Percentiles rank a stretch among this genome's conserved stretches.
These are phyloP conservation scores for Lasioglossum vierecki DNA, from an alignment of 2,888 invertebrate species.

Conservation along the genomic window DNA sequence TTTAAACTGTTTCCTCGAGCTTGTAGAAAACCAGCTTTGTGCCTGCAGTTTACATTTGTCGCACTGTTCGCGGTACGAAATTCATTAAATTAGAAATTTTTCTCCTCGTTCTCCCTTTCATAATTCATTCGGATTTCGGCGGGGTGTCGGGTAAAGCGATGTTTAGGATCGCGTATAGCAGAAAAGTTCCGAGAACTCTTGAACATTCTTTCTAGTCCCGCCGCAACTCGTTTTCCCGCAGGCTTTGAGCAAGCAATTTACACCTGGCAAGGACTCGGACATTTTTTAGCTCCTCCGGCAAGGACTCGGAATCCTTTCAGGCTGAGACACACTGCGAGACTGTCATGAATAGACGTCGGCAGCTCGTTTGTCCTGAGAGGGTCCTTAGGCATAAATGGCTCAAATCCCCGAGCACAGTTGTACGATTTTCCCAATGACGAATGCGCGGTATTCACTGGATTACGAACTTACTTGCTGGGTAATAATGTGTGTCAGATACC, in stretches of 20 bases:
- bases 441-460: not conserved
- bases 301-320: not conserved
- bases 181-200: not conserved
- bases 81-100: not conserved
- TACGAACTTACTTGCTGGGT: not conserved
- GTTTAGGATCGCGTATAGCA: not conserved
- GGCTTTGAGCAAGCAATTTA: not conserved
- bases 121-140: not conserved
- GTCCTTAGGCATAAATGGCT: constrained; percentile 2
- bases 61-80: not conserved
- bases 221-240: not conserved
- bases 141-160: not conserved
- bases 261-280: not conserved
- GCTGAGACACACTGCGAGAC: not conserved
- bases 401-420: not conserved
- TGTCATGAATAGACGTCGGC: not conserved
- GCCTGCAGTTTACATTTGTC: not conserved
- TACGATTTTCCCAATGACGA: not conserved
- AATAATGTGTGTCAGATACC: not conserved
- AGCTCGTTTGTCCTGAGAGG: not conserved
- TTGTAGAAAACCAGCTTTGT: not conserved
- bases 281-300: not conserved
- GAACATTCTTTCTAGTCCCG: not conserved
- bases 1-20: not conserved
- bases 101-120: not conserved